These are phyloP conservation scores for Danionella dracula DNA, from an alignment of 2,797 vertebrate species.

Conservation along the genomic window DNA sequence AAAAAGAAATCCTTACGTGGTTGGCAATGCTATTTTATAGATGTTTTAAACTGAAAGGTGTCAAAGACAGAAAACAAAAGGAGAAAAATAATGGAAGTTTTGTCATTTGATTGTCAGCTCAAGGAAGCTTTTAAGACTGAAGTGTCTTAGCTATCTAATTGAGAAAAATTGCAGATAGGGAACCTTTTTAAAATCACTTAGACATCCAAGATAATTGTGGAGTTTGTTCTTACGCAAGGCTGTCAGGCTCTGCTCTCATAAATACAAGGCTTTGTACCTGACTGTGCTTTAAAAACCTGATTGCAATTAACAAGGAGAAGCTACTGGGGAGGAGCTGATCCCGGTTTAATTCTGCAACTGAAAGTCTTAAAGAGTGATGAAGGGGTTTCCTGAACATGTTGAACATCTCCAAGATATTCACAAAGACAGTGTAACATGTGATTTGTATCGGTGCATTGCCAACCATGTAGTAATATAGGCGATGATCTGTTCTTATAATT, in stretches of 20 bases:
- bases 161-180: constrained; percentile 58
- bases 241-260: constrained; percentile 16
- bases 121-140: constrained; percentile 25
- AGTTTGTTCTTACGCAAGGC: constrained; percentile 34
- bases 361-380: not conserved
- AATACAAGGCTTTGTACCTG: constrained; percentile 11
- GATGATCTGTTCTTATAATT: too few species aligned
- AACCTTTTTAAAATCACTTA: constrained; percentile 54
- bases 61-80: constrained; percentile 28
- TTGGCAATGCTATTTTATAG: constrained; percentile 37
- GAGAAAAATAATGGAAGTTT: constrained; percentile 15
- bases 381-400: not conserved
- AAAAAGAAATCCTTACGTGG: constrained; percentile 4
- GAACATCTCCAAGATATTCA: not conserved
- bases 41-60: constrained; percentile 31
- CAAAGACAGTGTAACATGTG: too few species aligned
- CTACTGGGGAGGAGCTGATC: constrained; percentile 18
- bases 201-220: constrained; percentile 56
- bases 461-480: too few species aligned
- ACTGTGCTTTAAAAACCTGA: constrained; percentile 36
- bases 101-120: constrained; percentile 47
- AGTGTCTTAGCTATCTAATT: constrained; percentile 55
- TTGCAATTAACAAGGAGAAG: constrained; percentile 38
- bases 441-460: too few species aligned
- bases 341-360: not conserved